phyloP scores from a whole-genome alignment of 2,797 vertebrate species.

The Carcharodon carcharias region DNA sequence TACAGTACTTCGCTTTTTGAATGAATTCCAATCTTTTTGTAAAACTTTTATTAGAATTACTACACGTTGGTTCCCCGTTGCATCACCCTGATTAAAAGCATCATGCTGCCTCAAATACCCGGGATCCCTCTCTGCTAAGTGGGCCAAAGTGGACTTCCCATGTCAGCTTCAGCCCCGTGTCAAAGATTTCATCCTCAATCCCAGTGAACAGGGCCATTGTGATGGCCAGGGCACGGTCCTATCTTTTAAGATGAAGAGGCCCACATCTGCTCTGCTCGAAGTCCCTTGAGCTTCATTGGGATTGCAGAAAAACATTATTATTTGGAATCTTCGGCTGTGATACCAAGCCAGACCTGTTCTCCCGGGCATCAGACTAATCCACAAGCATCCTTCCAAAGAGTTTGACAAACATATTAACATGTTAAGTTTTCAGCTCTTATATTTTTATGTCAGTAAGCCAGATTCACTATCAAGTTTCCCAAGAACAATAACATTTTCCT shows the following conservation, averaged over 20 bases:
- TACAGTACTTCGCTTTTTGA: neutral
- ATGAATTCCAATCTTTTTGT: neutral
- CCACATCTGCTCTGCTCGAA: neutral
- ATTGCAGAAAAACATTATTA: neutral
- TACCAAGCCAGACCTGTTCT: neutral
- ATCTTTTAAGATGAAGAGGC: neutral
- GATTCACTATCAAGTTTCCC: neutral
- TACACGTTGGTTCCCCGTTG: neutral
- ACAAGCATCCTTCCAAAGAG: neutral
- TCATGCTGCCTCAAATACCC: neutral
- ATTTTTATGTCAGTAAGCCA: neutral
- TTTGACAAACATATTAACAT: neutral
- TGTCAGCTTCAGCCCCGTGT: no score
- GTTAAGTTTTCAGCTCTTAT: neutral
- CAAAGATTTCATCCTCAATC: neutral
- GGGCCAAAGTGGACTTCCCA: neutral
- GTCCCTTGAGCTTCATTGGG: neutral
- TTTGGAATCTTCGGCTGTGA: neutral
- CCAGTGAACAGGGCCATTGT: neutral
- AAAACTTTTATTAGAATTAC: neutral
- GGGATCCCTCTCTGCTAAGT: neutral
- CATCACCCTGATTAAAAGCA: neutral
- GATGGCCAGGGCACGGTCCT: neutral
- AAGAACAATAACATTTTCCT: neutral
- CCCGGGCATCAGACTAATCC: neutral